Evolutionary conservation across 1,140 invertebrate species (phyloP).

Genomic region (Sinonovacula constricta): DNA sequence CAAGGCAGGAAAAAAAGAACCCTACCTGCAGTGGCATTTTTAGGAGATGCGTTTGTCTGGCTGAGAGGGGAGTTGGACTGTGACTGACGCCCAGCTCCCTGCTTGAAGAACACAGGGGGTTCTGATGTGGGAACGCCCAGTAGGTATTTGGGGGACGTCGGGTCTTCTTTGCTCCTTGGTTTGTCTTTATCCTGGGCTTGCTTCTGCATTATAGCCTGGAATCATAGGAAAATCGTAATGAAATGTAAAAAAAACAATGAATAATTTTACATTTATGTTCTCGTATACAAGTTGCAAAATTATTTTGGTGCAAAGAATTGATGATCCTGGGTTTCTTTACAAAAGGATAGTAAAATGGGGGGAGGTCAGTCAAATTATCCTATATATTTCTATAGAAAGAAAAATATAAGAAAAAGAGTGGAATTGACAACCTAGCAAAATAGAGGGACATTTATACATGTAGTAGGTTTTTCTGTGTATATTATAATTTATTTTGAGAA

Average conservation of each 20-base stretch:
- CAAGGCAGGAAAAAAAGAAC: no score
- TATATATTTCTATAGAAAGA: not conserved
- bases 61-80: constrained; percentile 2
- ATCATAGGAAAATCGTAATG: constrained; percentile 10
- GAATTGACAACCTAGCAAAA: no score
- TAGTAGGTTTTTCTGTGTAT: no score
- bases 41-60: no score
- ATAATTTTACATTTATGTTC: no score
- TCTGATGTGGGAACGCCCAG: constrained; percentile 67
- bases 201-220: constrained; percentile 73
- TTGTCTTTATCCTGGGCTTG: constrained; percentile 56
- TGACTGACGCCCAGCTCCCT: constrained; percentile 12
- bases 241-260: constrained; percentile 1
- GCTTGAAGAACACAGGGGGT: constrained; percentile 68
- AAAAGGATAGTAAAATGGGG: not conserved
- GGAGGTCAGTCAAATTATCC: constrained; percentile 13
- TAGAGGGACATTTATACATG: no score
- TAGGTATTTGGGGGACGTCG: constrained; percentile 65
- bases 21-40: no score
- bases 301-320: no score
- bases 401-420: no score
- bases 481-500: no score
- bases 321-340: no score
- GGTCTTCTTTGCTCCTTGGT: constrained; percentile 46
- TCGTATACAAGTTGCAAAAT: no score